phyloP scores from a whole-genome alignment of 2,113 vertebrate species.

The Artemisiospiza belli region DNA sequence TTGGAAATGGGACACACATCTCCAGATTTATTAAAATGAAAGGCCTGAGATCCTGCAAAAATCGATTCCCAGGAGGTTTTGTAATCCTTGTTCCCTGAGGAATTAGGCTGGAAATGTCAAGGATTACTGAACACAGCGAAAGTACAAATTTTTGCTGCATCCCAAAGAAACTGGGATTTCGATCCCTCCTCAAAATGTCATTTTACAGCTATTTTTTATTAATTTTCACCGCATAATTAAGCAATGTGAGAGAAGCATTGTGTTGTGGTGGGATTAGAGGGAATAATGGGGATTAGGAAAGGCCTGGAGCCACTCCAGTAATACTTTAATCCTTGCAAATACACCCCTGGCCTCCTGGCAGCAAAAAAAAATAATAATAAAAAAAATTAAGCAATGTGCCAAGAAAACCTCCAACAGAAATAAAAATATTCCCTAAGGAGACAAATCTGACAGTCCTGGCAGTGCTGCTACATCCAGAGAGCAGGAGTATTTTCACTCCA shows the following conservation, averaged over 20 bases:
- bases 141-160: neutral
- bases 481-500: neutral
- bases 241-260: neutral
- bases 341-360: neutral
- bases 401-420: neutral
- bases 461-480: fast-evolving
- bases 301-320: neutral
- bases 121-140: neutral
- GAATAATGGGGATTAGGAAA: neutral
- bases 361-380: neutral
- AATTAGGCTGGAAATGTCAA: neutral
- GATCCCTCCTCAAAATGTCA: neutral
- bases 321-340: slow-evolving; percentile 32
- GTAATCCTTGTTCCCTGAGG: neutral
- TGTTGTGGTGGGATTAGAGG: neutral
- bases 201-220: neutral
- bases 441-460: neutral
- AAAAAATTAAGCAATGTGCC: neutral
- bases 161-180: neutral
- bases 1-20: neutral
- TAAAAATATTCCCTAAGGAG: neutral
- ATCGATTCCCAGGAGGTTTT: fast-evolving
- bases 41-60: neutral
- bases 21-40: neutral
- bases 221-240: neutral